Evolutionary conservation across 2,888 invertebrate species (phyloP).

Genomic region (Dendrolimus pini): DNA sequence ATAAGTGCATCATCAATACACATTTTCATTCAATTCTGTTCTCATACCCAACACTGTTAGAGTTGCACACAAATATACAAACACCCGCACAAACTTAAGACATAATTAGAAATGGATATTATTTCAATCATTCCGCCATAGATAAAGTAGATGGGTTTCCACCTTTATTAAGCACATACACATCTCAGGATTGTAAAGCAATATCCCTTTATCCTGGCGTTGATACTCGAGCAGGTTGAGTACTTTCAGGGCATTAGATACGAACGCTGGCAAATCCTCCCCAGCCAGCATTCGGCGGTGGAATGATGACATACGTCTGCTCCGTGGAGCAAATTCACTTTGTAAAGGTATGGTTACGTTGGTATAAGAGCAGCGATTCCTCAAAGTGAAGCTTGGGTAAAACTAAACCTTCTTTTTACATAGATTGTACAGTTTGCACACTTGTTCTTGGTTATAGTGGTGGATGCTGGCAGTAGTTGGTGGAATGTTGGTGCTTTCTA

Average conservation of each 20-base stretch:
- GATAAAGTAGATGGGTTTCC: background rate
- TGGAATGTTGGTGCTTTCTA: too few relatives aligned
- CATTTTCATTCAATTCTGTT: too few relatives aligned
- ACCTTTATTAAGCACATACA: background rate
- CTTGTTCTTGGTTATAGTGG: too few relatives aligned
- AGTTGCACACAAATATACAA: background rate
- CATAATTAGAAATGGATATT: too few relatives aligned
- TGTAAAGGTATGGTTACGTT: constrained; percentile 3
- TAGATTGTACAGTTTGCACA: too few relatives aligned
- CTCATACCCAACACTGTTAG: constrained; percentile 3
- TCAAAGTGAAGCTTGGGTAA: background rate
- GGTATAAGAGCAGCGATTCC: constrained; percentile 6
- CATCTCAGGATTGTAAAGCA: background rate
- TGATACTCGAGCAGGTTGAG: background rate
- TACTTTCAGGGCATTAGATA: constrained; percentile 2
- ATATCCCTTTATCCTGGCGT: background rate
- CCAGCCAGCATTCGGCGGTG: constrained; percentile 12
- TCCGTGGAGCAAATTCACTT: constrained; percentile 15
- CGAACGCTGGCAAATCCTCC: constrained; percentile 14
- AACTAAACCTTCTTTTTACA: too few relatives aligned
- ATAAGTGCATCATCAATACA: too few relatives aligned
- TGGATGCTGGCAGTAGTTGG: too few relatives aligned
- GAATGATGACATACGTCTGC: constrained; percentile 23
- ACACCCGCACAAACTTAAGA: too few relatives aligned
- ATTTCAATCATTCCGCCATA: background rate